Conservation (phyloP, 1,140 invertebrate genomes). For the Mactra quadrangularis region DNA sequence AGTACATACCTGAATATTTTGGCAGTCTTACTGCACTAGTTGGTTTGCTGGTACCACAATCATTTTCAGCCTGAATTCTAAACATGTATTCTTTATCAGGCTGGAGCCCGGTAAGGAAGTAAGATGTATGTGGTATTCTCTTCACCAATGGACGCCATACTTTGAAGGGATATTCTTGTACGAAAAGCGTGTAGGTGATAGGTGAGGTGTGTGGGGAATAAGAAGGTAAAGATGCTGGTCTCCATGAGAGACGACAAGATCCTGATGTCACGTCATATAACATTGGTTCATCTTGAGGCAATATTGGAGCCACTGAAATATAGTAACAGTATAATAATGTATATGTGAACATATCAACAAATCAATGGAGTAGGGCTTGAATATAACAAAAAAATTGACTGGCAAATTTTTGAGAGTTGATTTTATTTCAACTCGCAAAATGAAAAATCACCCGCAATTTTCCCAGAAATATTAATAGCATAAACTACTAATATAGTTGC, state of each 20-base stretch:
- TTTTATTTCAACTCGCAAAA: no score
- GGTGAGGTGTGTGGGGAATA: slow-evolving; percentile 67
- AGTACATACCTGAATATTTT: slow-evolving; percentile 65
- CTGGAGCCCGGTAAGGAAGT: slow-evolving; percentile 96
- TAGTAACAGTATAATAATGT: no score
- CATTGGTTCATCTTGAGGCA: slow-evolving; percentile 75
- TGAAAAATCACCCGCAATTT: no score
- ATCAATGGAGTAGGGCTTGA: no score
- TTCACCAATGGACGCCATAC: slow-evolving; percentile 74
- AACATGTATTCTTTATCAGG: slow-evolving; percentile 96
- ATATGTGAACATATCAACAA: no score
- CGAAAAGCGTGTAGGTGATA: slow-evolving; percentile 74
- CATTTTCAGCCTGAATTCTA: slow-evolving; percentile 97
- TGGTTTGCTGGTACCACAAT: slow-evolving; percentile 84
- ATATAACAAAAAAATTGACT: not conserved
- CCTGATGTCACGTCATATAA: slow-evolving; percentile 75
- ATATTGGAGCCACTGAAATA: slow-evolving; percentile 71
- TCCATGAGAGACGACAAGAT: slow-evolving; percentile 77
- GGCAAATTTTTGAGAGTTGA: no score
- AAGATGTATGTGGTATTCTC: slow-evolving; percentile 83
- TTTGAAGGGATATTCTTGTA: slow-evolving; percentile 71
- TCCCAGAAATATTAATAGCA: no score
- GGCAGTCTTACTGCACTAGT: slow-evolving; percentile 71
- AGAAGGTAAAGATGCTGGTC: slow-evolving; percentile 75
- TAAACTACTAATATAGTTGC: no score